A percentile compares a stretch with the other conserved stretches of the same genome.
Conservation (phyloP, 2,888 invertebrate species). For the Pseudolycoriella hygida region DNA sequence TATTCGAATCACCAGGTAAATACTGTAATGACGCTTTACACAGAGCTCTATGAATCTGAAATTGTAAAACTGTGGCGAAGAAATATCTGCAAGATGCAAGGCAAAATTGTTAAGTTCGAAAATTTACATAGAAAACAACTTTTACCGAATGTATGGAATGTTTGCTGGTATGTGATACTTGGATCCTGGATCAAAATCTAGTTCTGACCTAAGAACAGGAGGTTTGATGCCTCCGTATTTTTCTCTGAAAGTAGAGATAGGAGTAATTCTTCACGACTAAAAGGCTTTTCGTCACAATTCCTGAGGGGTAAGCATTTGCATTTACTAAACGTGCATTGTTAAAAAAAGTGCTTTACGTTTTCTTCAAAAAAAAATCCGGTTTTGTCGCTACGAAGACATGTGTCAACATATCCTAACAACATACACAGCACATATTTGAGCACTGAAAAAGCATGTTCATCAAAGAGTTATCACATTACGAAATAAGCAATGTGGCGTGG, state of each 20-base stretch:
- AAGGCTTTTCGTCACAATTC: too few species aligned
- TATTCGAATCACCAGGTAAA: constrained; percentile 48
- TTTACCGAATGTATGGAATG: constrained; percentile 67
- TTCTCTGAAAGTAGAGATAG: constrained; percentile 39
- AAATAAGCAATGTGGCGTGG: too few species aligned
- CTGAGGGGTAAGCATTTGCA: too few species aligned
- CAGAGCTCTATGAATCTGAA: constrained; percentile 75
- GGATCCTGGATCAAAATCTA: constrained; percentile 82
- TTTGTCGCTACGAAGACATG: too few species aligned
- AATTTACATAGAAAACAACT: neutral
- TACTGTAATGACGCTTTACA: constrained; percentile 72
- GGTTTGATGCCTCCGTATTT: constrained; percentile 73
- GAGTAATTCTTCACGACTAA: too few species aligned
- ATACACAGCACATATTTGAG: too few species aligned
- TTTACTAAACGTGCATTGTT: too few species aligned
- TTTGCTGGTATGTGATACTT: constrained; percentile 87
- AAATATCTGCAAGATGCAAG: constrained; percentile 66
- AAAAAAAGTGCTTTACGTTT: too few species aligned
- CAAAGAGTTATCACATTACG: too few species aligned
- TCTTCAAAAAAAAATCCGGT: too few species aligned
- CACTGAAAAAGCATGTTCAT: too few species aligned
- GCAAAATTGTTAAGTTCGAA: constrained; percentile 8
- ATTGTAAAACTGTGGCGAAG: constrained; percentile 80
- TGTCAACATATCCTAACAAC: too few species aligned
- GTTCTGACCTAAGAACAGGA: constrained; percentile 65